These are phyloP conservation scores for Phocides pigmalion DNA, from an alignment of 1,140 invertebrate genomes.

Conservation along the genomic window DNA sequence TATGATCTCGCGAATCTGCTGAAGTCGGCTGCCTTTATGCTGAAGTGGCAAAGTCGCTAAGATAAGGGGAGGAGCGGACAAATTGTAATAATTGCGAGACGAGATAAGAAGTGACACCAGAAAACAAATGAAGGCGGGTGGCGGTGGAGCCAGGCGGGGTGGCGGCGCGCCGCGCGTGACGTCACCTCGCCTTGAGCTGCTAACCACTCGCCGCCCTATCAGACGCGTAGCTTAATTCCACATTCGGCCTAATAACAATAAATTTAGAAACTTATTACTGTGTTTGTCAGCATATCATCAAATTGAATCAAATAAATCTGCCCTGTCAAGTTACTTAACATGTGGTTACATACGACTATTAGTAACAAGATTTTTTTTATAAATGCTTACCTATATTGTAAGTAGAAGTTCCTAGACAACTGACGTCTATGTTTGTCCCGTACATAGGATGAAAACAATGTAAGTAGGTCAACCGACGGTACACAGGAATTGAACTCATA, in stretches of 20 bases:
- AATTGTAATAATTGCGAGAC: constrained; percentile 83
- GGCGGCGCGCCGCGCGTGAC: constrained; percentile 52
- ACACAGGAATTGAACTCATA: constrained; percentile 25
- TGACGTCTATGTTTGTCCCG: constrained; percentile 10
- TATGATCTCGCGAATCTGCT: constrained; percentile 79
- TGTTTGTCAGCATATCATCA: constrained; percentile 39
- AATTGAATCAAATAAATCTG: constrained; percentile 30
- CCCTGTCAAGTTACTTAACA: constrained; percentile 8
- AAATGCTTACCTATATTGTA: not conserved
- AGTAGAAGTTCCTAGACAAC: constrained; percentile 8
- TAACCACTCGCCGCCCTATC: constrained; percentile 42
- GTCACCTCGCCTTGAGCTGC: constrained; percentile 53
- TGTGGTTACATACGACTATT: not conserved
- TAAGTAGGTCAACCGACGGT: constrained; percentile 19
- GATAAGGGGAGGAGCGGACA: constrained; percentile 82
- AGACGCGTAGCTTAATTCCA: constrained; percentile 36
- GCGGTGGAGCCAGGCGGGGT: constrained; percentile 41
- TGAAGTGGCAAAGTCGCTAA: constrained; percentile 76
- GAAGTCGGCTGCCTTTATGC: constrained; percentile 75
- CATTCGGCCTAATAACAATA: constrained; percentile 41
- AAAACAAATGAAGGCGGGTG: constrained; percentile 80
- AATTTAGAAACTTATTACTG: constrained; percentile 40
- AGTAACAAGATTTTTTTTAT: not conserved
- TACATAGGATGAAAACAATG: constrained; percentile 22
- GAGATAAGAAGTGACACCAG: constrained; percentile 82